Conservation (phyloP, 2,888 invertebrate genomes). For the Spodoptera littoralis region DNA sequence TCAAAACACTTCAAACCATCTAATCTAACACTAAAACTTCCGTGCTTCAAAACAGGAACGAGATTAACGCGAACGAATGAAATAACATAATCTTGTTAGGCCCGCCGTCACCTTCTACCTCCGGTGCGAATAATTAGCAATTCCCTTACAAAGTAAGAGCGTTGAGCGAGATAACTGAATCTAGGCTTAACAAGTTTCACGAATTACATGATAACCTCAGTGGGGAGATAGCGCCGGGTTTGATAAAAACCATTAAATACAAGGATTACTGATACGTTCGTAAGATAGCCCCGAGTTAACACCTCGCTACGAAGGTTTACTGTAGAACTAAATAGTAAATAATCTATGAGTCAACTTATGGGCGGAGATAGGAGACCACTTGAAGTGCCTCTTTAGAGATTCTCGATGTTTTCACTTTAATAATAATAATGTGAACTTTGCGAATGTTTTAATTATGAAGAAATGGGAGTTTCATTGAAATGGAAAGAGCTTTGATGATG, state of each 20-base stretch:
- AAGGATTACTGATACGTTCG: slow-evolving; percentile 45
- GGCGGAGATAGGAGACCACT: slow-evolving; percentile 21
- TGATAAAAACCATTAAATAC: slow-evolving; percentile 60
- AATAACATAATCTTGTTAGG: slow-evolving; percentile 67
- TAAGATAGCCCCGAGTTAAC: slow-evolving; percentile 43
- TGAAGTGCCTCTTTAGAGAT: slow-evolving; percentile 20
- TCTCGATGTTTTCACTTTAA: slow-evolving; percentile 14
- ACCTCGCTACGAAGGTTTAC: slow-evolving; percentile 36
- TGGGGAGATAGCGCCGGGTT: slow-evolving; percentile 35
- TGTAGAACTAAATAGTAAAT: slow-evolving; percentile 35
- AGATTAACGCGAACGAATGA: slow-evolving; percentile 59
- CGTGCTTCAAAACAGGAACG: slow-evolving; percentile 42
- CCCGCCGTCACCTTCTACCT: slow-evolving; percentile 67
- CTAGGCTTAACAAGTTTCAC: slow-evolving; percentile 76
- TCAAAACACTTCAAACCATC: slow-evolving; percentile 39
- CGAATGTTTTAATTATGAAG: too few relatives aligned
- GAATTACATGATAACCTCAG: slow-evolving; percentile 65
- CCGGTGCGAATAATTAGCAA: slow-evolving; percentile 81
- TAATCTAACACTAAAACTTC: slow-evolving; percentile 52
- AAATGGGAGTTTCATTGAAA: not conserved
- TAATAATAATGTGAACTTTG: slow-evolving; percentile 8
- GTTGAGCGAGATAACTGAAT: slow-evolving; percentile 76
- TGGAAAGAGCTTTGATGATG: not conserved
- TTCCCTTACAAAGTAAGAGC: slow-evolving; percentile 67
- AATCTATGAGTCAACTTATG: slow-evolving; percentile 43